Percentiles rank a stretch among this genome's conserved stretches.
Evolutionary conservation across 1,140 invertebrate species (phyloP).

Genomic region (Chymomyza costata): DNA sequence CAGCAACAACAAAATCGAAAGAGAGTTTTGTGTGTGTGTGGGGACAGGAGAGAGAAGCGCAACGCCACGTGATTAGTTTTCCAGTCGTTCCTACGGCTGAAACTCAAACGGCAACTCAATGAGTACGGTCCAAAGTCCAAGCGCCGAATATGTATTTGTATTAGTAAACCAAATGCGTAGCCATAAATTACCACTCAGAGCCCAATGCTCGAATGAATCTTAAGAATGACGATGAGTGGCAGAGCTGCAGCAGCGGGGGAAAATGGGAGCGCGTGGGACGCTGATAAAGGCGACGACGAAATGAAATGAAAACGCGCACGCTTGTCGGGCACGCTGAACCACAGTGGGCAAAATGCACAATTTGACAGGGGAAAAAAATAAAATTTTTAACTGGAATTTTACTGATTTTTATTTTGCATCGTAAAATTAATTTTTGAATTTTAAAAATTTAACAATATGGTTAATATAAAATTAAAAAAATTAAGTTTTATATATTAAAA

Average conservation of each 20-base stretch:
- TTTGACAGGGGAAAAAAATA: too few species aligned
- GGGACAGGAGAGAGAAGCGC: too few species aligned
- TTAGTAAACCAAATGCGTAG: constrained; percentile 71
- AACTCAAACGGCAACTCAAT: constrained; percentile 12
- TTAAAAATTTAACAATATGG: too few species aligned
- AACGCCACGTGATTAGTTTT: constrained; percentile 22
- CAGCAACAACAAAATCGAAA: constrained; percentile 52
- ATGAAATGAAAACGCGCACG: constrained; percentile 54
- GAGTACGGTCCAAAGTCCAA: neutral
- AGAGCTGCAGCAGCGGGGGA: constrained; percentile 17
- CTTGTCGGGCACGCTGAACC: constrained; percentile 31
- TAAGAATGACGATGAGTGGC: constrained; percentile 25
- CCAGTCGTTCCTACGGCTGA: neutral
- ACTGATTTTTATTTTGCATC: too few species aligned
- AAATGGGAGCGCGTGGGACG: neutral
- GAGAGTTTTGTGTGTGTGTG: neutral
- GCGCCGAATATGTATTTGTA: constrained; percentile 44
- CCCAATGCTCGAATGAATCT: constrained; percentile 53
- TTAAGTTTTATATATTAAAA: too few species aligned
- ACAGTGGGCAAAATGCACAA: too few species aligned
- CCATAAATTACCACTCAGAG: constrained; percentile 67
- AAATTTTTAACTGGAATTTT: too few species aligned
- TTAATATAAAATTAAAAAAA: too few species aligned
- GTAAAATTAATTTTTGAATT: too few species aligned
- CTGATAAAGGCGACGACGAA: constrained; percentile 15